phyloP scores from a whole-genome alignment of 2,888 invertebrate genomes.

The Hypercompe scribonia region DNA sequence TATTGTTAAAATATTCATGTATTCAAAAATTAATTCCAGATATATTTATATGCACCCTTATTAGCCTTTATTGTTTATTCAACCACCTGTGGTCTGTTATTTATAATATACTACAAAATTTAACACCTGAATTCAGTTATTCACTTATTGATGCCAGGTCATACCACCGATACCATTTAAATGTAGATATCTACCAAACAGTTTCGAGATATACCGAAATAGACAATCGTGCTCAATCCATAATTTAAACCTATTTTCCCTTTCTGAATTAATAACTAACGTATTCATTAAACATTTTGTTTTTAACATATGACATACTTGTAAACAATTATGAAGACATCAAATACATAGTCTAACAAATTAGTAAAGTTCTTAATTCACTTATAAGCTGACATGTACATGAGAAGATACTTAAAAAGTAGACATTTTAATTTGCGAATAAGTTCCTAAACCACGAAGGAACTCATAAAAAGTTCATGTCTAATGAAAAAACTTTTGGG shows the following conservation, averaged over 20 bases:
- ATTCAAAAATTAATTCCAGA: background rate
- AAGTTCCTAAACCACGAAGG: constrained; percentile 36
- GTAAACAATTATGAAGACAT: constrained; percentile 24
- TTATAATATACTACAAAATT: background rate
- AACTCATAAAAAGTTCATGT: constrained; percentile 44
- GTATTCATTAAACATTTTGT: background rate
- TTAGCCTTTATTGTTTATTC: background rate
- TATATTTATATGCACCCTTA: background rate
- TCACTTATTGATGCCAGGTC: background rate
- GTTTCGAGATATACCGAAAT: background rate
- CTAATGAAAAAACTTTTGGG: constrained; percentile 55
- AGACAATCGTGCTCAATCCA: background rate
- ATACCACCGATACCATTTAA: background rate
- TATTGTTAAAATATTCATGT: background rate
- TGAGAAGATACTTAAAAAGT: constrained; percentile 34
- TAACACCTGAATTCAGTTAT: background rate
- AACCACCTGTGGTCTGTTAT: background rate
- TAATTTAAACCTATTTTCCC: background rate
- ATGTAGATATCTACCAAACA: background rate
- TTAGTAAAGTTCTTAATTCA: constrained; percentile 39
- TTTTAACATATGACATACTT: background rate
- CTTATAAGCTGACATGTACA: constrained; percentile 36
- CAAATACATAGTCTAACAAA: constrained; percentile 36
- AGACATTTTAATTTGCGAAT: constrained; percentile 36
- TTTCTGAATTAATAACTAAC: background rate